These are phyloP conservation scores for Ictidomys tridecemlineatus DNA, from an alignment of 2,113 vertebrate genomes.

Conservation along the genomic window DNA sequence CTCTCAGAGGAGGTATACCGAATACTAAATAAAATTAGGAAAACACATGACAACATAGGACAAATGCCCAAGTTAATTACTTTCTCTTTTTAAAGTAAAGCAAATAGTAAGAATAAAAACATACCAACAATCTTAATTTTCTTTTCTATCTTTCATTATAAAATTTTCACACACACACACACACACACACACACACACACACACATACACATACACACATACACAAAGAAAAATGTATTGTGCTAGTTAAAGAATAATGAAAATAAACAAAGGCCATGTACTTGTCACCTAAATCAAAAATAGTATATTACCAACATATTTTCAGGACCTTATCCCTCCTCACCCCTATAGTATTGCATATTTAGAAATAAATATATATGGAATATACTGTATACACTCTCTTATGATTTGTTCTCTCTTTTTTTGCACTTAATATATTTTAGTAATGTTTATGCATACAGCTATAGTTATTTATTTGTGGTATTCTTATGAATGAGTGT, in stretches of 20 bases:
- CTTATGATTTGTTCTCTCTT: not conserved
- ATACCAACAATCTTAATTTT: slow-evolving; percentile 5
- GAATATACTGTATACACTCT: not conserved
- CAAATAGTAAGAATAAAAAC: not conserved
- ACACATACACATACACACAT: too few species aligned
- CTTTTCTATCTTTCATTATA: not conserved
- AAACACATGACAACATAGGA: slow-evolving; percentile 64
- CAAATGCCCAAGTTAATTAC: slow-evolving; percentile 59
- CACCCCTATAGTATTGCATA: not conserved
- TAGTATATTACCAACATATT: not conserved
- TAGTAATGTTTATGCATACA: not conserved
- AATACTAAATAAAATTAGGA: slow-evolving; percentile 55
- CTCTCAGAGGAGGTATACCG: not conserved
- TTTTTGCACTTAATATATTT: slow-evolving; percentile 8
- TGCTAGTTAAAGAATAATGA: not conserved
- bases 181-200: too few species aligned
- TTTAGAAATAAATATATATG: not conserved
- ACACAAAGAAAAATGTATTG: not conserved
- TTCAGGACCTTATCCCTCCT: not conserved
- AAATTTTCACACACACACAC: not conserved
- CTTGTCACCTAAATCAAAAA: not conserved
- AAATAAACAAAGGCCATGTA: not conserved
- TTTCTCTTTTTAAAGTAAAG: slow-evolving; percentile 60
- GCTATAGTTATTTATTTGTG: slow-evolving; percentile 22
- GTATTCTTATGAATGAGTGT: slow-evolving; percentile 45